Evolutionary conservation across 2,797 vertebrate genomes (phyloP).

Genomic region (Chiroxiphia lanceolata): DNA sequence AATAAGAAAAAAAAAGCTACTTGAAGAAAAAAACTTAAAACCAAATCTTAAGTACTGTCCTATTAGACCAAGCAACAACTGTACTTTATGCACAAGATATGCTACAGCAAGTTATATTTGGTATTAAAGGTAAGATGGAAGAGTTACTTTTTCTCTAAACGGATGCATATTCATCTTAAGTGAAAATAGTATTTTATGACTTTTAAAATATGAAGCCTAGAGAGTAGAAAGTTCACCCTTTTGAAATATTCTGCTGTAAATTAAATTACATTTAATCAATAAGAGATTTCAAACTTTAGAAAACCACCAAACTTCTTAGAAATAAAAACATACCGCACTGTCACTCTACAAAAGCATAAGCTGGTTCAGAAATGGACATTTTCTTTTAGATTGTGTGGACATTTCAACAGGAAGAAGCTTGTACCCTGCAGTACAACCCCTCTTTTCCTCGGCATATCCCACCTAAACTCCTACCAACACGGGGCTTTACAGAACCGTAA

Average conservation of each 20-base stretch:
- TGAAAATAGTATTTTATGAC: background rate
- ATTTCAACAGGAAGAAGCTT: background rate
- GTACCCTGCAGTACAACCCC: background rate
- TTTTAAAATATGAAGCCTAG: constrained; percentile 8
- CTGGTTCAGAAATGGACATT: background rate
- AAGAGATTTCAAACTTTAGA: background rate
- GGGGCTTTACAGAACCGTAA: background rate
- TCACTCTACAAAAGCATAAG: background rate
- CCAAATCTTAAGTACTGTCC: background rate
- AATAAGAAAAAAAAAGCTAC: constrained; percentile 5
- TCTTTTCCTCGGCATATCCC: background rate
- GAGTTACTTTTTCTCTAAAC: constrained; percentile 10
- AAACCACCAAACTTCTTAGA: background rate
- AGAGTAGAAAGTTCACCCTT: background rate
- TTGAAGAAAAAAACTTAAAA: background rate
- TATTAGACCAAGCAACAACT: background rate
- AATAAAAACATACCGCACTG: background rate
- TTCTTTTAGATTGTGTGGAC: background rate
- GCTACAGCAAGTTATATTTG: background rate
- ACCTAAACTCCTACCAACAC: background rate
- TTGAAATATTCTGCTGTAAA: background rate
- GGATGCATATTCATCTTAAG: background rate
- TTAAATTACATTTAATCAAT: background rate
- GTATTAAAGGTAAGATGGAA: background rate
- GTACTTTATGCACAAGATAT: background rate